Evolutionary conservation across 1,140 invertebrate species (phyloP).

Genomic region (Drosophila nebulosa): DNA sequence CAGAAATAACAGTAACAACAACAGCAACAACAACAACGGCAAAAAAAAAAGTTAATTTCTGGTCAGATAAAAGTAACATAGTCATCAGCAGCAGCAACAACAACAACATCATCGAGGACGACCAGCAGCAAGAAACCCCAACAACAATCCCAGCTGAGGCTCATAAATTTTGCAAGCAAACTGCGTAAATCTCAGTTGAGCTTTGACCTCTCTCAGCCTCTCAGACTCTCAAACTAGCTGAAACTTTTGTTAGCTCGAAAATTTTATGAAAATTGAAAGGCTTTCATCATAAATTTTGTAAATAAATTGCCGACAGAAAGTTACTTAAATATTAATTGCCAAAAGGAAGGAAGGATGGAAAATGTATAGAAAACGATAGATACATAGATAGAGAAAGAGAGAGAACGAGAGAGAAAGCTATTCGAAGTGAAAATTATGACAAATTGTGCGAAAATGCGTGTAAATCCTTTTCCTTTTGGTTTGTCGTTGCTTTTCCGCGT

Average conservation of each 20-base stretch:
- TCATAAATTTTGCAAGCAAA: slow-evolving; percentile 58
- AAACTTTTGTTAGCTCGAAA: slow-evolving; percentile 8
- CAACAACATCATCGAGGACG: background rate
- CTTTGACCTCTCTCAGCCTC: slow-evolving; percentile 12
- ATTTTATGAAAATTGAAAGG: slow-evolving; percentile 61
- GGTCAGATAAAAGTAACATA: slow-evolving; percentile 59
- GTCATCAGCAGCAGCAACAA: slow-evolving; percentile 37
- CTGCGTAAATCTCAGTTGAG: slow-evolving; percentile 60
- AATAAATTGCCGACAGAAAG: slow-evolving; percentile 33
- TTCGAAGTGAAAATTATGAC: slow-evolving; percentile 9
- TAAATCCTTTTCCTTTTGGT: slow-evolving; percentile 56
- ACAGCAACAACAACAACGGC: slow-evolving; percentile 19
- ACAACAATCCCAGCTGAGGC: slow-evolving; percentile 37
- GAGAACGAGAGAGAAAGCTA: background rate
- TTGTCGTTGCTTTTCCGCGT: slow-evolving; percentile 34
- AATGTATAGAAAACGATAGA: background rate
- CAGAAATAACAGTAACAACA: no score
- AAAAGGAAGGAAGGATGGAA: background rate
- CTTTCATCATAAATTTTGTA: slow-evolving; percentile 62
- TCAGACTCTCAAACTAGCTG: slow-evolving; percentile 10
- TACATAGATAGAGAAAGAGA: background rate
- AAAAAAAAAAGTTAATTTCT: slow-evolving; percentile 50
- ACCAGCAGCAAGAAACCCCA: slow-evolving; percentile 2
- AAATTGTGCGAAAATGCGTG: slow-evolving; percentile 43
- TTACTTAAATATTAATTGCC: slow-evolving; percentile 61